Base-by-base conservation (phyloP, 2,888 invertebrate species). In the Idaea dimidiata region DNA sequence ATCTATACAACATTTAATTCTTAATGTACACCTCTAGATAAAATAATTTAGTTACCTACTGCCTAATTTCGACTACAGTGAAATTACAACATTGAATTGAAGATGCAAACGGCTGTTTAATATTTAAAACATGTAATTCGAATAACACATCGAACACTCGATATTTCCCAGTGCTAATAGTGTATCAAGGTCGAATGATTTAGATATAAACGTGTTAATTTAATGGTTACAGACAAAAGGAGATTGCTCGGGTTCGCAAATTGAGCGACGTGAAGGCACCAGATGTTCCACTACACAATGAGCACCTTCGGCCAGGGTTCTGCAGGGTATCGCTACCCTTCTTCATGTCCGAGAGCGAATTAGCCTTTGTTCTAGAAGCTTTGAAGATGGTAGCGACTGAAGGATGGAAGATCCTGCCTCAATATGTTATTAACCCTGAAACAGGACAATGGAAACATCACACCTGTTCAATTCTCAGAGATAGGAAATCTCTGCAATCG, bases 381-480 rank as follows among this genome's bases (percentile, higher is more conserved):
- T 88, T 98, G 17, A 95, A 96, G 83, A 96, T 97, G 95, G 96
- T 97, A 0, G 97, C 97, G 0, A 95, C 96, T 4, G 96, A 97
- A 89, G 98, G 96, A 0, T 97, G 97, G 97, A 97, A 97, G 78
- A 94, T 98, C 56, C 84, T 98, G 61, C 98, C 98, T 0, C 96
- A 97, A 83, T 98, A 98, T 81, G 94, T 95, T 10, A 94, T 97
- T n/a, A 97, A 97, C 80, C 94, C 96, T 6, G 96, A 97, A 80
- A 97, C 97, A 0, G 98, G 97, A 0, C 97, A 97, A 83, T 98
- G 98, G 97, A 94, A 96, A 66, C 97, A 98, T 79, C 95, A 96
- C 76, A 94, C 96, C 0, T 96, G 97, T 81, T 94, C 95, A 59
- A 94, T 96, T 6, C 95, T 96, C 69, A 95, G 96, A 78, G 97